Base-by-base conservation (phyloP, 2,113 vertebrate species). In the Atrichornis clamosus region DNA sequence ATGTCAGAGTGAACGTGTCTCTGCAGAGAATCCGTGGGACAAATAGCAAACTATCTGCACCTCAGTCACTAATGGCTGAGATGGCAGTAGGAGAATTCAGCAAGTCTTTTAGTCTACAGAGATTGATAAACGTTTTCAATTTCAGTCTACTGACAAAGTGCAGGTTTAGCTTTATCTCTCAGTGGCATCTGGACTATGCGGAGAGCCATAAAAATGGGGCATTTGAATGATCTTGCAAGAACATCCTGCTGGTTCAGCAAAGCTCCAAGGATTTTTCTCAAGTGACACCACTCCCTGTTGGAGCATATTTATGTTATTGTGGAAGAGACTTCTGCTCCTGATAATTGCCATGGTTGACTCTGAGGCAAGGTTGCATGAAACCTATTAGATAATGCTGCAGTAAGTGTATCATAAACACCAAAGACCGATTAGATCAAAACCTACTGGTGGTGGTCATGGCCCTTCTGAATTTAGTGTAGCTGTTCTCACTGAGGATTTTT, bases 161-260 rank as follows among this genome's bases (percentile, higher is more conserved):
- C 87, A 89, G 88, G 88, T 96, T 92, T 97, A 86, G 92, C 96
- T 96, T 82, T 96, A 90, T 93, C 88, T 95, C 88, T 94, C 83
- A 81, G 83, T 95, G 95, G 93, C 95, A 96, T 95, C 95, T 93
- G 96, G 90, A 76, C 92, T 93, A 78, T 28, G 90, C 92, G 88
- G 85, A 96, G n/a, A 84, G 92, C 90, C 85, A 84, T 95, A 96
- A 96, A 94, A 96, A 72, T 0, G 2, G 90, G 92, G 86, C 76
- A 90, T 93, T 94, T 96, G 95, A 94, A 94, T 94, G 88, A 95
- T 96, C 92, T 96, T 90, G 92, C 95, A 93, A 86, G 92, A 92
- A 82, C 65, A 56, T 95, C 76, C 63, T 94, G 87, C 95, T 95
- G 79, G 87, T 90, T 97, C 96, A 96, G 92, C 95, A 95, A 92